Percentiles rank a stretch among this genome's conserved stretches.
phyloP scores from a whole-genome alignment of 1,140 invertebrate genomes.

The Drosophila bipectinata region DNA sequence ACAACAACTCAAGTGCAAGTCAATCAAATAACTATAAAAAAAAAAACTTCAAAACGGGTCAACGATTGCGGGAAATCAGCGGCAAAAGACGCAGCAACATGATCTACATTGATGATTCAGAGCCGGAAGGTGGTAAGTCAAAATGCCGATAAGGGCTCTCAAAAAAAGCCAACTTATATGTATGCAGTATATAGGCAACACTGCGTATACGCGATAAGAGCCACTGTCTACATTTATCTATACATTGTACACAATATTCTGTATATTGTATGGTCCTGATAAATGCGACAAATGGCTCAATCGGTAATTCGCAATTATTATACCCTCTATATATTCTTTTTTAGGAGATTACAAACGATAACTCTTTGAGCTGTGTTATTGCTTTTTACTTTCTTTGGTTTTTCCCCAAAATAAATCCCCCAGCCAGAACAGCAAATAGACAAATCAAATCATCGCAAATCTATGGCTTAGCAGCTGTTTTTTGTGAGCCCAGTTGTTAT shows the following conservation, averaged over 20 bases:
- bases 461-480: slow-evolving; percentile 66
- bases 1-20: background rate
- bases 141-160: background rate
- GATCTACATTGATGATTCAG: slow-evolving; percentile 94
- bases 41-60: slow-evolving; percentile 64
- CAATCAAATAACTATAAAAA: background rate
- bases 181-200: slow-evolving; percentile 7
- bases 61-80: slow-evolving; percentile 64
- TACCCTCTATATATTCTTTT: slow-evolving; percentile 4
- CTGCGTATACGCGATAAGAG: slow-evolving; percentile 51
- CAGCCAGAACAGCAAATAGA: slow-evolving; percentile 41
- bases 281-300: background rate
- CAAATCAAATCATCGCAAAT: slow-evolving; percentile 74
- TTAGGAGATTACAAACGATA: slow-evolving; percentile 24
- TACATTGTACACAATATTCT: background rate
- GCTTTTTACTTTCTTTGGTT: background rate
- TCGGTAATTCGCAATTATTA: slow-evolving; percentile 25
- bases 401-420: background rate
- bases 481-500: slow-evolving; percentile 9
- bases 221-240: slow-evolving; percentile 18
- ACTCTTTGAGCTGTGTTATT: slow-evolving; percentile 12
- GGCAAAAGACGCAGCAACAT: slow-evolving; percentile 84
- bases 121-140: slow-evolving; percentile 92
- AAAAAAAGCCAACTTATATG: background rate
- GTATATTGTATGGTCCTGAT: slow-evolving; percentile 2